Conservation (phyloP, 2,888 invertebrate species). For the Helicoverpa assulta region DNA sequence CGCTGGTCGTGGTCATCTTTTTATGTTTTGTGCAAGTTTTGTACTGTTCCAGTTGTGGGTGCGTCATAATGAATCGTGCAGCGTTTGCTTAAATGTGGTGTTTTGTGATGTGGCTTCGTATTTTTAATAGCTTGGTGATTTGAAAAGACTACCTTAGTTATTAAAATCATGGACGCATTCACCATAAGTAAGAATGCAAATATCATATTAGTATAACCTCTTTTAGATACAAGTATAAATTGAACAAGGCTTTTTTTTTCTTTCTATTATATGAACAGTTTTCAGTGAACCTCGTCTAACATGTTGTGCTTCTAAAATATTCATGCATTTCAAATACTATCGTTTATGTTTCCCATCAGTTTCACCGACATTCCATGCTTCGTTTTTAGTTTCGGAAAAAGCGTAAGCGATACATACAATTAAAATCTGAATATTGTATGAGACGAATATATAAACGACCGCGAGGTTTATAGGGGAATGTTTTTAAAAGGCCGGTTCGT, state of each 20-base stretch:
- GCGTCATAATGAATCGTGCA: constrained; percentile 43
- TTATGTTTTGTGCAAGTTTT: constrained; percentile 61
- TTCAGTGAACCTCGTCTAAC: neutral
- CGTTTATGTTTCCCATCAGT: neutral
- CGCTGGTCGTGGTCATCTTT: constrained; percentile 60
- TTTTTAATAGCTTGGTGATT: constrained; percentile 32
- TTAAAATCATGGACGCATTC: constrained; percentile 2
- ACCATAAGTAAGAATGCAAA: no score
- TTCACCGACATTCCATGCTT: neutral
- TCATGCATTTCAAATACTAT: neutral
- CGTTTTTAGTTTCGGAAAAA: constrained; percentile 25
- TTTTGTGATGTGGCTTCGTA: constrained; percentile 37
- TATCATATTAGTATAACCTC: no score
- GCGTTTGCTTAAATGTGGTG: constrained; percentile 20
- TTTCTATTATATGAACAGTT: neutral
- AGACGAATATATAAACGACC: constrained; percentile 38
- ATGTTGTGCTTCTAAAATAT: neutral
- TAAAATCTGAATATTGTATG: constrained; percentile 57
- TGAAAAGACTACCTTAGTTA: constrained; percentile 27
- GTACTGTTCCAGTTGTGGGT: constrained; percentile 22
- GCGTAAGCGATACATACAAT: constrained; percentile 34
- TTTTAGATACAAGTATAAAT: no score
- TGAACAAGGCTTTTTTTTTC: no score
- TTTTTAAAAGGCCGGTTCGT: constrained; percentile 52
- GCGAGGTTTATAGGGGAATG: constrained; percentile 40